Base-by-base conservation (phyloP, 2,888 invertebrate species). In the Sussaba pulchella region DNA sequence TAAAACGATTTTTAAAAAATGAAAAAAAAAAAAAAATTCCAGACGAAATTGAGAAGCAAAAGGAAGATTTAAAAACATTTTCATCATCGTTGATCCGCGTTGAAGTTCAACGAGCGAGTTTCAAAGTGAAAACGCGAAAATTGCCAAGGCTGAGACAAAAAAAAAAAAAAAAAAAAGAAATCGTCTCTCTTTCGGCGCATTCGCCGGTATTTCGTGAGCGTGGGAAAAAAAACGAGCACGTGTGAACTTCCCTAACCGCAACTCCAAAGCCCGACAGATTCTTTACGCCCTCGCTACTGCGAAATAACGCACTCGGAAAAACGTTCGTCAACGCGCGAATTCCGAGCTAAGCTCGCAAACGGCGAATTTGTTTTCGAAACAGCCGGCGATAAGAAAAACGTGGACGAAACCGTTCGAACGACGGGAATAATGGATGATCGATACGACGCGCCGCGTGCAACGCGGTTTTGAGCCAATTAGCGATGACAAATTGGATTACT, bases 401-500 rank as follows among this genome's bases (percentile, higher is more conserved):
- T 12, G n/a, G 52, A 39, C 21, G 54, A 63, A 63, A 45, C 14
- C 50, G 36, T 10, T 71, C 17, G 39, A 50, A 39, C 45, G 50
- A 57, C 67, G 61, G n/a, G 43, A 4, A 1, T 2, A 2, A 80
- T 69, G 63, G 45, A 64, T 80, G 71, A 80, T 80, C 80, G 76
- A 80, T 79, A 70, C 63, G 31, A 69, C 43, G 19, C 12, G 8
- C 39, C 14, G 9, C 39, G 24, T 43, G 14, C 41, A 19, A 31
- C 31, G 57, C 41, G 70, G 75, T 73, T 80, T 41, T 17, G 71
- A 76, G 76, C 81, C 81, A 77, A 81, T 81, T 81, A 81, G 69
- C 72, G 47, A 57, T 47, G 69, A 73, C 77, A 77, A 81, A 81
- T 81, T 81, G 77, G 81, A 81, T 81, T 77, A 73, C 77, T 57